These are phyloP conservation scores for Platorchestia sp. DNA, from an alignment of 1,140 invertebrate species.

Conservation along the genomic window DNA sequence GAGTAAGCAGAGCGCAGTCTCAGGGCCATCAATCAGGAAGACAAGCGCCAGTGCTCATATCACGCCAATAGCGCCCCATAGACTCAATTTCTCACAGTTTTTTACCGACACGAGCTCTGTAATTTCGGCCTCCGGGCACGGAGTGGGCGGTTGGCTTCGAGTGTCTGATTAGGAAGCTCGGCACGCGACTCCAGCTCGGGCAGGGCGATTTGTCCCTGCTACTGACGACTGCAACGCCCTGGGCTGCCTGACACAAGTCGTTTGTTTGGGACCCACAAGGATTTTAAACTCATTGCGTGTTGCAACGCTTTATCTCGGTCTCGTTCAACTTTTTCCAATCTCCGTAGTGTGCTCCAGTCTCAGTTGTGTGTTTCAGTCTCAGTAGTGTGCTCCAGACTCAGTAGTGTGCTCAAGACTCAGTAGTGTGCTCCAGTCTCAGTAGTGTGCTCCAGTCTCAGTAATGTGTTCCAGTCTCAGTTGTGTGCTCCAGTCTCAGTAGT, in stretches of 20 bases:
- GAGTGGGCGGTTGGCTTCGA: neutral
- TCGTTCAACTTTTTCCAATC: neutral
- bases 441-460: no score
- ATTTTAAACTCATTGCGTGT: neutral
- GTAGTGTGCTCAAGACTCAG: no score
- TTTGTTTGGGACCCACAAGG: neutral
- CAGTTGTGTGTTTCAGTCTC: no score
- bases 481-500: neutral
- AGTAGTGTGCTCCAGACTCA: no score
- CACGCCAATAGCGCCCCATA: conserved; percentile 28
- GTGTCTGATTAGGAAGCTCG: conserved; percentile 29
- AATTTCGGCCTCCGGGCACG: conserved; percentile 15
- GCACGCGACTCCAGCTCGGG: conserved; percentile 17
- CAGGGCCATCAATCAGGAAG: conserved; percentile 20
- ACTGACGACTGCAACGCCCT: neutral
- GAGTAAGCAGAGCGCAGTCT: neutral
- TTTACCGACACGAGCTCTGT: conserved; percentile 40
- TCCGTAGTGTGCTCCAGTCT: neutral
- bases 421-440: no score
- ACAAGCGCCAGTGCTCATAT: conserved; percentile 17
- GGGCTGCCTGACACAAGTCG: neutral
- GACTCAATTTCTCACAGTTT: conserved; percentile 41
- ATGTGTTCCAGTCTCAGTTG: no score
- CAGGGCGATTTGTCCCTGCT: neutral
- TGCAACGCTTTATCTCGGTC: neutral